Evolutionary conservation across 2,888 invertebrate genomes (phyloP).

Genomic region (Cephalotes varians): DNA sequence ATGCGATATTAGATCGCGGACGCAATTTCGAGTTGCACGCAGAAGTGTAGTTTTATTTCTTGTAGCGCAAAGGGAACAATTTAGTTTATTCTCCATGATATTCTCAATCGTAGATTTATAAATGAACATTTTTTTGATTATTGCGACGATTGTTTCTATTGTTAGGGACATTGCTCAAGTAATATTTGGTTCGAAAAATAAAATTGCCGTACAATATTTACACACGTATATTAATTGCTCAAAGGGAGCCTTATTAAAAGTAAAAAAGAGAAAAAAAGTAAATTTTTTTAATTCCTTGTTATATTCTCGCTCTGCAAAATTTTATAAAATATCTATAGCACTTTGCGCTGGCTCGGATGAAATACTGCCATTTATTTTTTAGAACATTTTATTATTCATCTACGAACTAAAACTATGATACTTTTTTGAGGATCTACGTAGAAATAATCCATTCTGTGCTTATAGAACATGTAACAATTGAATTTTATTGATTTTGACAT

Average conservation of each 20-base stretch:
- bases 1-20: slow-evolving; percentile 33
- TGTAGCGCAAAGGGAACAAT: slow-evolving; percentile 5
- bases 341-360: neutral
- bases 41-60: slow-evolving; percentile 10
- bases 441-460: neutral
- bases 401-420: neutral
- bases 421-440: neutral
- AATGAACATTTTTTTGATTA: slow-evolving; percentile 13
- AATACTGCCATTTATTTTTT: neutral
- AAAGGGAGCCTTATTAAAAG: neutral
- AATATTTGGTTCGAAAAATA: neutral
- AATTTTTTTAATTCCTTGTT: neutral
- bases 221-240: neutral
- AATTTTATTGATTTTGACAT: neutral
- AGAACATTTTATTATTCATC: neutral
- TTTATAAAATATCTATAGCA: slow-evolving; percentile 1
- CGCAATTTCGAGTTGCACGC: slow-evolving; percentile 28
- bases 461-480: neutral
- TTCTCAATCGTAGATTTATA: neutral
- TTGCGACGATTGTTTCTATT: neutral
- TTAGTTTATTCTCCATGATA: neutral
- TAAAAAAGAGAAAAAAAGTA: neutral
- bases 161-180: neutral
- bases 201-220: neutral
- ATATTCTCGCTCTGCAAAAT: neutral